A percentile compares a stretch with the other conserved stretches of the same genome.
phyloP scores from a whole-genome alignment of 2,888 invertebrate genomes.

The Arrhopalites spinosus region DNA sequence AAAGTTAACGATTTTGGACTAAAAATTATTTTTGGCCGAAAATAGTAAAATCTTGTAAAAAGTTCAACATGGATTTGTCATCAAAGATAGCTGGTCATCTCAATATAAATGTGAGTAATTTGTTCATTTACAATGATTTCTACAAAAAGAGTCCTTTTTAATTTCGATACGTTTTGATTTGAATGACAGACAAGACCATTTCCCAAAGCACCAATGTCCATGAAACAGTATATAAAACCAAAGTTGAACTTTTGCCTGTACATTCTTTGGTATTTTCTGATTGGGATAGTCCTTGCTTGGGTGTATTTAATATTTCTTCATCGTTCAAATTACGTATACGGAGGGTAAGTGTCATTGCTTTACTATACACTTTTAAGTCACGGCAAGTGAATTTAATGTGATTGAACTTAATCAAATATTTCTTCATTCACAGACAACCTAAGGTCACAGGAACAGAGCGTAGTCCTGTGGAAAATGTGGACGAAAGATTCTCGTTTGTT shows the following conservation, averaged over 20 bases:
- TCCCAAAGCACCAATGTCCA: neutral
- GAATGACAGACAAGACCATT: constrained; percentile 26
- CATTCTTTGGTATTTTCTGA: neutral
- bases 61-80: too few species aligned
- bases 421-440: too few species aligned
- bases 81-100: too few species aligned
- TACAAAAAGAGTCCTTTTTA: too few species aligned
- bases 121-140: too few species aligned
- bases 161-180: constrained; percentile 11
- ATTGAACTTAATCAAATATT: too few species aligned
- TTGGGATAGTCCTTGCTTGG: constrained; percentile 15
- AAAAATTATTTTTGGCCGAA: too few species aligned
- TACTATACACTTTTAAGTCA: neutral
- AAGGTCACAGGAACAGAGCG: too few species aligned
- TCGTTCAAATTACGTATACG: constrained; percentile 6
- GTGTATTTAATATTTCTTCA: constrained; percentile 24
- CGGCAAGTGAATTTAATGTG: neutral
- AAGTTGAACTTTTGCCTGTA: neutral
- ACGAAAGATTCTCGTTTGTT: constrained; percentile 27
- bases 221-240: constrained; percentile 10
- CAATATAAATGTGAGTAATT: too few species aligned
- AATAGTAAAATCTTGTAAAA: too few species aligned
- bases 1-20: too few species aligned
- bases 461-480: neutral
- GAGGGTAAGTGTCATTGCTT: neutral